Base-by-base conservation (phyloP, 2,888 invertebrate species). In the Dasypogon diadema region DNA sequence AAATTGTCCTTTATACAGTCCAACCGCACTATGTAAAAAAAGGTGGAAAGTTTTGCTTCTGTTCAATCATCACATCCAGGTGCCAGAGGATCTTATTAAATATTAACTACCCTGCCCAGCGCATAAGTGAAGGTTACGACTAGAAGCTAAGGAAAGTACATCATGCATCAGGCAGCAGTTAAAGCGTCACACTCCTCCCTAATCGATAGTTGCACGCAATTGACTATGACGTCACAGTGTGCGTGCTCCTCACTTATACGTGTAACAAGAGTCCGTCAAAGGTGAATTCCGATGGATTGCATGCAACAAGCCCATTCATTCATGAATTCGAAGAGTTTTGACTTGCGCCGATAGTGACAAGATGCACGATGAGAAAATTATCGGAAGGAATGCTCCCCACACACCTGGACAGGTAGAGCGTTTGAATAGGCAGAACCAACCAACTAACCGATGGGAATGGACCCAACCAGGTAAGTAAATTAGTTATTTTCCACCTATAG, bases 151-250 rank as follows among this genome's bases (percentile, higher is more conserved):
- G 21, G 4, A 51, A 21, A 26, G 37, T 34, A 34, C 63, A 63
- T 37, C 21, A 22, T 63, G 63, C 63, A 63, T 16, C 42, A 42
- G 42, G 46, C 63, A 12, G 54, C 37, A 55, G 54, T 72, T 72
- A 54, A 30, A 72, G 37, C 73, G 73, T 73, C 73, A 73, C 56
- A 73, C 73, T 56, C 22, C 24, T 37, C 42, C 42, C 24, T 73
- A 73, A 73, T 73, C 56, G 73, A 73, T 56, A 73, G 56, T 37
- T 73, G 73, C 73, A 73, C 73, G 73, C 73, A 73, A 73, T 73
- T 46, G 46, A 56, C 5, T 56, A n/a, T 73, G 73, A 73, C 73
- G 73, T 73, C 73, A 73, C 42, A 24, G 42, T 16, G 56, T 56
- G 56, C 73, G 73, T 73, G 73, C 26, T 55, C 22, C 65, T 24